phyloP scores from a whole-genome alignment of 2,888 invertebrate species.

The Rhagium mordax region DNA sequence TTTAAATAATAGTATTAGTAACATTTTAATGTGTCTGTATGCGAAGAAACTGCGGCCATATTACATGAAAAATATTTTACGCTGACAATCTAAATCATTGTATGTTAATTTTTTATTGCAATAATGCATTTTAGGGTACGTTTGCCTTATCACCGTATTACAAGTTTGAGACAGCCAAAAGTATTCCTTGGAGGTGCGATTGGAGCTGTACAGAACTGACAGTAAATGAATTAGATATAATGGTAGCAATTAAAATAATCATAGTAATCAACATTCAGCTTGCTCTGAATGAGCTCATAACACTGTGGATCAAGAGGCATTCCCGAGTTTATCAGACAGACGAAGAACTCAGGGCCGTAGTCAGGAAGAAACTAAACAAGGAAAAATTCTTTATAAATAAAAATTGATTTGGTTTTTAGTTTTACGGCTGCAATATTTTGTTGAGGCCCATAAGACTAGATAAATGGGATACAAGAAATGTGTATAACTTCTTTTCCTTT shows the following conservation, averaged over 20 bases:
- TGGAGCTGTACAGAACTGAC: background rate
- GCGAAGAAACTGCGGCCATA: no score
- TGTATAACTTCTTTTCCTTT: no score
- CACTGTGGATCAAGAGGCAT: constrained; percentile 22
- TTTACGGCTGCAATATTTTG: no score
- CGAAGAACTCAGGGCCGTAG: constrained; percentile 9
- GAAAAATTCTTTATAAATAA: background rate
- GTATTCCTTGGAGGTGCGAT: constrained; percentile 24
- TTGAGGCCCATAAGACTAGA: no score
- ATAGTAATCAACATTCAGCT: constrained; percentile 55
- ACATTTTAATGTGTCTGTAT: no score
- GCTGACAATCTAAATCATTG: no score
- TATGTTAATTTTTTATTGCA: background rate
- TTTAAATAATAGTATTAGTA: no score
- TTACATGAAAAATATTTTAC: no score
- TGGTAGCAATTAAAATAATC: constrained; percentile 58
- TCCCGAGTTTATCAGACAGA: constrained; percentile 26
- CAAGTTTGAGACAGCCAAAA: constrained; percentile 15
- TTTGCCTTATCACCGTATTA: background rate
- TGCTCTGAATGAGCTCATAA: constrained; percentile 28
- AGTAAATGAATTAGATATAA: constrained; percentile 50
- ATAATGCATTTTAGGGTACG: background rate
- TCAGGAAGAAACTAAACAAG: background rate
- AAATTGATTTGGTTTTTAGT: no score
- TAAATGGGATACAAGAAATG: no score